These are phyloP conservation scores for Patella pellucida DNA, from an alignment of 2,888 invertebrate genomes.

Conservation along the genomic window DNA sequence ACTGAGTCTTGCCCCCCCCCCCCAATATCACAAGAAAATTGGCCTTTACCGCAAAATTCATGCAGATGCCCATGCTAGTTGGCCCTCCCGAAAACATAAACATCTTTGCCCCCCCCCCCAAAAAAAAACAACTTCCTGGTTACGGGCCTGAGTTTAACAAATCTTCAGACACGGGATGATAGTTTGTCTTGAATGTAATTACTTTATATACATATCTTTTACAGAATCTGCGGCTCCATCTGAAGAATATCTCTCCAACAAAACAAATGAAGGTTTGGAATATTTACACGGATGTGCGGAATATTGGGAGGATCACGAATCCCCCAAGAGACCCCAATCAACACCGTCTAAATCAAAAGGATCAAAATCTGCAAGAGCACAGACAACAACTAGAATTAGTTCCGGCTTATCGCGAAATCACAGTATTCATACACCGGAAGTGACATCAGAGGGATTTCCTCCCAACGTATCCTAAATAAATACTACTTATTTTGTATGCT, in stretches of 20 bases:
- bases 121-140: too few species aligned
- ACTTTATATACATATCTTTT: neutral
- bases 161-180: too few species aligned
- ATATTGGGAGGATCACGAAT: slow-evolving; percentile 49
- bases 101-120: too few species aligned
- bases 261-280: slow-evolving; percentile 42
- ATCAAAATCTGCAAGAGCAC: neutral
- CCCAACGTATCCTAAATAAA: neutral
- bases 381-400: neutral
- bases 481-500: too few species aligned
- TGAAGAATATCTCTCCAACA: slow-evolving; percentile 39
- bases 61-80: too few species aligned
- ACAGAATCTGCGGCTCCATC: slow-evolving; percentile 40
- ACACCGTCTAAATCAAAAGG: slow-evolving; percentile 28
- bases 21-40: too few species aligned
- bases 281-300: slow-evolving; percentile 50
- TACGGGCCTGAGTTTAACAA: too few species aligned
- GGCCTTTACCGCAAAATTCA: too few species aligned
- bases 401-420: neutral
- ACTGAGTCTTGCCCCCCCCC: too few species aligned
- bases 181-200: too few species aligned
- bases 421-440: neutral
- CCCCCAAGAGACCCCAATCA: slow-evolving; percentile 37
- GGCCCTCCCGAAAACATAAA: too few species aligned
- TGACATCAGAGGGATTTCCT: neutral